phyloP scores from a whole-genome alignment of 2,113 vertebrate species.

The Platanista minor region DNA sequence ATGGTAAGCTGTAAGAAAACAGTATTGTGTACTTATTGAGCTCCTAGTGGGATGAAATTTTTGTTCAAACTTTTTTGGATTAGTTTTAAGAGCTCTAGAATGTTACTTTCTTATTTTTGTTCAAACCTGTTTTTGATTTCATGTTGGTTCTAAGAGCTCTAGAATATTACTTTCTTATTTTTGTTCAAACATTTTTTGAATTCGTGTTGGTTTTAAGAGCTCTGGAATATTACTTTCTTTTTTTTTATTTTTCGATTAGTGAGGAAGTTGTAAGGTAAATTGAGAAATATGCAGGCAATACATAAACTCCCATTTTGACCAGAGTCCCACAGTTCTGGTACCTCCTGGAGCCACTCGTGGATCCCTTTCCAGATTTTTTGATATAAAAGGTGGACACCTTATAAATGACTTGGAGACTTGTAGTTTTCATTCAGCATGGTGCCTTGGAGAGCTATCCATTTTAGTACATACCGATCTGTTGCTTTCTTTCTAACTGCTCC shows the following conservation, averaged over 20 bases:
- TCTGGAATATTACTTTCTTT: neutral
- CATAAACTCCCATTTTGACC: accelerated
- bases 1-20: neutral
- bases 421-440: neutral
- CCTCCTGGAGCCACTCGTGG: neutral
- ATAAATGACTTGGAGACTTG: neutral
- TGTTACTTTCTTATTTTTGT: neutral
- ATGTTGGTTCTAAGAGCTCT: neutral
- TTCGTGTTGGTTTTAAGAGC: neutral
- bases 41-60: neutral
- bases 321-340: neutral
- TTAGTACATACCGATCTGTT: neutral
- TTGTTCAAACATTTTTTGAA: neutral
- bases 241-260: neutral
- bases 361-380: neutral
- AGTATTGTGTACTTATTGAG: neutral
- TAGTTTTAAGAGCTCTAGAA: neutral
- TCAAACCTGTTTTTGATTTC: neutral
- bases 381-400: neutral
- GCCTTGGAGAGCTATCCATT: neutral
- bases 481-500: neutral
- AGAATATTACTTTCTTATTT: neutral
- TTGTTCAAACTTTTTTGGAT: neutral
- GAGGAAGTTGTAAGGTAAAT: neutral
- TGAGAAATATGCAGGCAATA: neutral